Evolutionary conservation across 2,797 vertebrate genomes (phyloP), one percentile per base, ranked within the genome.

Genomic region (Gymnoscopelus braueri): DNA sequence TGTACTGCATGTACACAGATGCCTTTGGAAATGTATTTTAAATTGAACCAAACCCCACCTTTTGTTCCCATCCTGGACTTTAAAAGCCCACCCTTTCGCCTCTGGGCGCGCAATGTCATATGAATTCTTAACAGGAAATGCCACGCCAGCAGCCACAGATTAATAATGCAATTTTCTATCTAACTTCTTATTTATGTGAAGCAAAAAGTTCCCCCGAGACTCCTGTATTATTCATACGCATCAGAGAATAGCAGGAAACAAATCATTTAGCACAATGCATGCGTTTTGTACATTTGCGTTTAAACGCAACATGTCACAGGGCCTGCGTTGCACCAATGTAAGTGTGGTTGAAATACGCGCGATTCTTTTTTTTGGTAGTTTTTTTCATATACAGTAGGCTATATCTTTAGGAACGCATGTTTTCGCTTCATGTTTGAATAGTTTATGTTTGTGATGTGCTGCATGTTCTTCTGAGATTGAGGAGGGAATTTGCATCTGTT

Each of bases 151-250:
- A 88, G 78, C 79, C 75, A 66, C 61, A 52, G 67, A 91, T 93
- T 90, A 93, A 91, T 92, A 92, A 93, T 93, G 85, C 81, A 92
- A 84, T 84, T 90, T 87, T 87, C 88, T 75, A 92, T 92, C 90
- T 90, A 90, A 91, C 90, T 90, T 91, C 86, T 80, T 85, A 89
- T 93, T 91, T 92, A 90, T 89, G 84, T 84, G 85, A 85, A 87
- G 86, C 89, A 85, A 89, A 91, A 86, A 86, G 86, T 84, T 85
- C 90, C 91, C 84, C 63, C 62, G 88, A 90, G 89, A 90, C 74
- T 5, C 8, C 50, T 92, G 74, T 87, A 85, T 93, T 91, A 94
- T 92, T 91, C 85, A 93, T 91, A 76, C 74, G 80, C 78, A 81
- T 81, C 77, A 81, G 80, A 75, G 69, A 83, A 63, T 75, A 70